Evolutionary conservation across 2,113 vertebrate species (phyloP).

Genomic region (Ahaetulla prasina): DNA sequence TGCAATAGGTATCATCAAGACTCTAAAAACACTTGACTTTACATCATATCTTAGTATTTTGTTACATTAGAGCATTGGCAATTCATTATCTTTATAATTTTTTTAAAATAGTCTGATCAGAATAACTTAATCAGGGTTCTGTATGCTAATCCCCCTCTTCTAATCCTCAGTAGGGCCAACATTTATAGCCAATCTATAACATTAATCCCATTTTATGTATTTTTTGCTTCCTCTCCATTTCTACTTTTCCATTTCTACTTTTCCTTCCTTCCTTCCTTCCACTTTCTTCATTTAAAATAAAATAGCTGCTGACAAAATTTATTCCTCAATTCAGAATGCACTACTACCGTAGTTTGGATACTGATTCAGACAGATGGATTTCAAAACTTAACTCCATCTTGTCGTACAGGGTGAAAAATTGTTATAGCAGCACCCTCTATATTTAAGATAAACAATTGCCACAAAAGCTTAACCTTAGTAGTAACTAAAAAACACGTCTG

Average conservation of each 20-base stretch:
- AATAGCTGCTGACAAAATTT: not conserved
- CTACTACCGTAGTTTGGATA: not conserved
- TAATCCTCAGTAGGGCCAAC: not conserved
- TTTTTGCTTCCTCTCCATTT: not conserved
- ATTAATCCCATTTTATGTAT: not conserved
- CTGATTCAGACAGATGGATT: not conserved
- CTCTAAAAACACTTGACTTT: not conserved
- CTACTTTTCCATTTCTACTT: not conserved
- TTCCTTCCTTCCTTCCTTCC: not conserved
- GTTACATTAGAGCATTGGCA: not conserved
- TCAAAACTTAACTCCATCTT: slow-evolving; percentile 1
- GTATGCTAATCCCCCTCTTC: not conserved
- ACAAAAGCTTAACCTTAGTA: not conserved
- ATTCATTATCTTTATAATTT: not conserved
- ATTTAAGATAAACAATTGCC: not conserved
- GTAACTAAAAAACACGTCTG: not conserved
- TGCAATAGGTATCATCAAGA: not conserved
- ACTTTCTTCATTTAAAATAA: not conserved
- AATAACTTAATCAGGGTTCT: not conserved
- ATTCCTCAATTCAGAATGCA: not conserved
- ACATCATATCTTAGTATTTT: not conserved
- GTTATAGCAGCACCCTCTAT: not conserved
- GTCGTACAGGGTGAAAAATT: not conserved
- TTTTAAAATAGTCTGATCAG: not conserved
- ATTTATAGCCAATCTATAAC: not conserved